Conservation (phyloP, 2,888 invertebrate species). For the Acanthosoma haemorrhoidale region DNA sequence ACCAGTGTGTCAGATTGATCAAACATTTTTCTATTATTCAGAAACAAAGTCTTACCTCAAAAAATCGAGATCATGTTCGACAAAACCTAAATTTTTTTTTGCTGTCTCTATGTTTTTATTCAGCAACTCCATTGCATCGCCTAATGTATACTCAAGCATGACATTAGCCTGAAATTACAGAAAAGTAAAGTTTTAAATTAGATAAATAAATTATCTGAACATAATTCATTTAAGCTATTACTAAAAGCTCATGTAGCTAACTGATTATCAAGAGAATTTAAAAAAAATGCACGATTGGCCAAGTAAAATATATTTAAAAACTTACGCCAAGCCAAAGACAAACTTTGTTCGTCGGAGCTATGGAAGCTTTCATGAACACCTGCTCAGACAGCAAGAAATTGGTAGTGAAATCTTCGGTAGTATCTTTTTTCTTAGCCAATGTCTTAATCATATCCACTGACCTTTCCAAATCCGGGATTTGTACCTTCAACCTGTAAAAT, state of each 20-base stretch:
- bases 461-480: slow-evolving; percentile 90
- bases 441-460: slow-evolving; percentile 89
- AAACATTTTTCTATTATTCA: too few species aligned
- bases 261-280: background rate
- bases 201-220: background rate
- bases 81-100: slow-evolving; percentile 71
- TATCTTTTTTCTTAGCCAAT: slow-evolving; percentile 70
- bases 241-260: background rate
- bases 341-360: slow-evolving; percentile 86
- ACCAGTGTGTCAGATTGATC: too few species aligned
- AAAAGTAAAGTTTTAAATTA: background rate
- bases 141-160: slow-evolving; percentile 91
- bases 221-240: background rate
- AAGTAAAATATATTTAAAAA: slow-evolving; percentile 32
- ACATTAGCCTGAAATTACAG: slow-evolving; percentile 64
- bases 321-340: slow-evolving; percentile 59
- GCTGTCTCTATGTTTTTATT: slow-evolving; percentile 79
- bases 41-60: slow-evolving; percentile 47
- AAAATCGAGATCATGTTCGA: slow-evolving; percentile 91
- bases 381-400: slow-evolving; percentile 91
- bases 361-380: slow-evolving; percentile 76
- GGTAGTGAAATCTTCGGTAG: slow-evolving; percentile 65
- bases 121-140: slow-evolving; percentile 81
- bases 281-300: background rate
- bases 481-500: slow-evolving; percentile 62